phyloP scores from a whole-genome alignment of 2,797 vertebrate genomes.

The Galagoides demidoff region DNA sequence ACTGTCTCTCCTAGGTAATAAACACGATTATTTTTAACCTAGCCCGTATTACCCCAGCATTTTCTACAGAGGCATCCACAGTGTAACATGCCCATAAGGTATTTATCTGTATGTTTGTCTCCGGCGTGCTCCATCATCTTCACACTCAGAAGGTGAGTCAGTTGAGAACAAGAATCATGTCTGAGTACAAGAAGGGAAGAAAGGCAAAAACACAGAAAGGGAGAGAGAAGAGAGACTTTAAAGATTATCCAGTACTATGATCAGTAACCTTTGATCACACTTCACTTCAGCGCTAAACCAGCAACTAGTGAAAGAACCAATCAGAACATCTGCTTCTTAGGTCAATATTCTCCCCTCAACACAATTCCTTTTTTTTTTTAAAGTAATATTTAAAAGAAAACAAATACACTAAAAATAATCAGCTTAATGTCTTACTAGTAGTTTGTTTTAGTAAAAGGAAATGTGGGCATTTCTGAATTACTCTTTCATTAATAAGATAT shows the following conservation, averaged over 20 bases:
- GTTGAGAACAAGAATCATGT: background rate
- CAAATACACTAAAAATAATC: background rate
- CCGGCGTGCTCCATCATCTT: background rate
- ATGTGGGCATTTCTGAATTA: background rate
- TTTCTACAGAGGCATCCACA: background rate
- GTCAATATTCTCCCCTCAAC: background rate
- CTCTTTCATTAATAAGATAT: background rate
- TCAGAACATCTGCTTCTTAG: background rate
- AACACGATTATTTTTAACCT: background rate
- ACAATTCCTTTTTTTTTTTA: rapidly evolving
- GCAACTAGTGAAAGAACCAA: background rate
- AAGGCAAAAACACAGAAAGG: background rate
- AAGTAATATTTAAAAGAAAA: background rate
- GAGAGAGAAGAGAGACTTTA: background rate
- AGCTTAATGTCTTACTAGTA: background rate
- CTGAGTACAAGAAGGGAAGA: background rate
- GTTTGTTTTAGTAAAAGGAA: background rate
- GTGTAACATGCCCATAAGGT: background rate
- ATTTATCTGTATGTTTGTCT: background rate
- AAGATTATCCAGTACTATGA: background rate
- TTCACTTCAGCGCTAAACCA: background rate
- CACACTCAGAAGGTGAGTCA: background rate
- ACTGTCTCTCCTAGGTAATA: background rate
- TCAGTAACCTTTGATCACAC: background rate
- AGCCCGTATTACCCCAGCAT: background rate